phyloP scores from a whole-genome alignment of 2,888 invertebrate genomes.

The Dioctria rufipes region DNA sequence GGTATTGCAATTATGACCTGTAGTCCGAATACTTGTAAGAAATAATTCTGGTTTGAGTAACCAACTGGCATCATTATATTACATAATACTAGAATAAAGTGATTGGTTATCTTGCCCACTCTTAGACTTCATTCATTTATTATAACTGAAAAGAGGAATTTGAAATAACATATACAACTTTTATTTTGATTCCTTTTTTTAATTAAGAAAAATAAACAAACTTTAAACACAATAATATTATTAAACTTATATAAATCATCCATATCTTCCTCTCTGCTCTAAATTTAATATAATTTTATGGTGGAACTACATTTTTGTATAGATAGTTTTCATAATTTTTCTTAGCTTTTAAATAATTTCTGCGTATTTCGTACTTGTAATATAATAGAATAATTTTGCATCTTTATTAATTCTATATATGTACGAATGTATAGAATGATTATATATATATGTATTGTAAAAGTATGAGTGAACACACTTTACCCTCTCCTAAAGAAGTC shows the following conservation, averaged over 20 bases:
- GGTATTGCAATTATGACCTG: no score
- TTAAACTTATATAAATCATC: constrained; percentile 4
- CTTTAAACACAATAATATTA: constrained; percentile 17
- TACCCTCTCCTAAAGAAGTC: no score
- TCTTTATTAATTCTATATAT: constrained; percentile 82
- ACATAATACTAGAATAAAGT: no score
- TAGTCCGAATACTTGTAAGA: no score
- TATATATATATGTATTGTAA: constrained; percentile 83
- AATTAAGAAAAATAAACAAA: constrained; percentile 45
- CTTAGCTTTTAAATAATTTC: not conserved
- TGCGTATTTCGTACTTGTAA: constrained; percentile 5
- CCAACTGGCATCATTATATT: no score
- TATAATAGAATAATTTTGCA: constrained; percentile 41
- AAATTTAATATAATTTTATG: constrained; percentile 36
- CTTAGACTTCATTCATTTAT: no score
- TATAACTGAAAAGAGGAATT: not conserved
- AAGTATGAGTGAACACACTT: no score
- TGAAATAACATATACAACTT: constrained; percentile 23
- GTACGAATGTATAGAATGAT: constrained; percentile 95
- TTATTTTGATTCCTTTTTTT: constrained; percentile 32
- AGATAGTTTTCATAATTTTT: not conserved
- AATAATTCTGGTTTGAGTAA: no score
- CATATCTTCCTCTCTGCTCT: constrained; percentile 1
- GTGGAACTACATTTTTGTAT: constrained; percentile 22
- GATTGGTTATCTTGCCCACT: no score